Percentiles rank a stretch among this genome's conserved stretches.
Conservation (phyloP, 2,888 invertebrate genomes). For the Diadegma fenestrale region DNA sequence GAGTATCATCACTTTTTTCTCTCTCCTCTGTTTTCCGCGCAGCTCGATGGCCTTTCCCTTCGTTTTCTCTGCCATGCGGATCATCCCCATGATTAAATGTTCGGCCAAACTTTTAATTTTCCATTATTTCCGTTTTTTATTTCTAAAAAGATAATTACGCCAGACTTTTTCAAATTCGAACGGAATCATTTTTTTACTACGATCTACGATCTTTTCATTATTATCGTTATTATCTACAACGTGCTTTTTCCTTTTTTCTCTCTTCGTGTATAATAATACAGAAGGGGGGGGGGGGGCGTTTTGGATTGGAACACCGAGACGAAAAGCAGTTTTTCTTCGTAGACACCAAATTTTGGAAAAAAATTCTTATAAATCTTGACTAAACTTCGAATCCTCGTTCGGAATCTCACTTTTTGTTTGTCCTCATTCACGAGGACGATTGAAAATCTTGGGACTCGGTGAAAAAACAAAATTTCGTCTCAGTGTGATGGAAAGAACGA, state of each 20-base stretch:
- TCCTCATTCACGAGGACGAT: neutral
- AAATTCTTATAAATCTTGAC: neutral
- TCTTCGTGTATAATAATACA: conserved; percentile 32
- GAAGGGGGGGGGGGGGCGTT: conserved; percentile 10
- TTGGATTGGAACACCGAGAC: conserved; percentile 33
- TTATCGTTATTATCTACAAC: conserved; percentile 64
- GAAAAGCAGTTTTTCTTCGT: conserved; percentile 24
- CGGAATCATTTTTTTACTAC: conserved; percentile 57
- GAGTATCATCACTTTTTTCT: conserved; percentile 39
- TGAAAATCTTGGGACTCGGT: conserved; percentile 16
- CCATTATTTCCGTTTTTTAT: conserved; percentile 27
- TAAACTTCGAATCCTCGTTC: neutral
- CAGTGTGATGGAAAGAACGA: neutral
- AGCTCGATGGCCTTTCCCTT: neutral
- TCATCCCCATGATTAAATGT: conserved; percentile 2
- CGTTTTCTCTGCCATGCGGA: neutral
- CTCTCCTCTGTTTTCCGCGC: conserved; percentile 11
- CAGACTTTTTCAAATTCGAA: conserved; percentile 50
- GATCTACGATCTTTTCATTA: conserved; percentile 64
- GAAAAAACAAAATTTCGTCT: neutral
- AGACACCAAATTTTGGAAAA: neutral
- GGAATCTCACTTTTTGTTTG: neutral
- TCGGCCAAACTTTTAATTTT: conserved; percentile 7
- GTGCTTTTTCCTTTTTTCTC: conserved; percentile 32
- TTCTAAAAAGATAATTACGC: conserved; percentile 56